Conservation (phyloP, 2,888 invertebrate genomes). For the Luffia ferchaultella region DNA sequence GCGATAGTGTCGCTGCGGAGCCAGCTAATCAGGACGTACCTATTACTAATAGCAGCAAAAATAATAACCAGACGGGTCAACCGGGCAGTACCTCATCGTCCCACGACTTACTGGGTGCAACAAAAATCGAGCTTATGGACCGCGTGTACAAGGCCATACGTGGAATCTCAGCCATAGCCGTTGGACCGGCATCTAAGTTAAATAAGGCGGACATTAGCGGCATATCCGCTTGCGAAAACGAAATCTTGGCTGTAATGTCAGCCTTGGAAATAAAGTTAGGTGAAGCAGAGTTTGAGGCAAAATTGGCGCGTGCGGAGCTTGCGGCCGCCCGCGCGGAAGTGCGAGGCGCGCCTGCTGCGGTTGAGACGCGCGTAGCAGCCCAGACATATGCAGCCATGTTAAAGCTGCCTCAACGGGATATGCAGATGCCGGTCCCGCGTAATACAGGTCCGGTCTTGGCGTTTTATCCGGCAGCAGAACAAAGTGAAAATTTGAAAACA, state of each 20-base stretch:
- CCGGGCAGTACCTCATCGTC: too few relatives aligned
- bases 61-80: too few relatives aligned
- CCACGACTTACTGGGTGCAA: too few relatives aligned
- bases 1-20: neutral
- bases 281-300: neutral
- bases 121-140: neutral
- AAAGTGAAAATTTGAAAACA: neutral
- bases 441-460: neutral
- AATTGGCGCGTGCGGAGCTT: neutral
- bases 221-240: neutral
- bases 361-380: neutral
- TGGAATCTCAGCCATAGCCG: neutral
- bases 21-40: neutral
- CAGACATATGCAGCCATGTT: neutral
- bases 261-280: neutral
- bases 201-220: neutral
- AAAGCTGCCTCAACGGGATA: neutral
- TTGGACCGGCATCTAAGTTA: neutral
- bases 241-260: neutral
- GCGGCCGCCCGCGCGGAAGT: neutral
- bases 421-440: neutral
- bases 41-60: neutral
- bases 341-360: neutral
- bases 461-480: neutral
- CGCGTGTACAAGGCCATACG: neutral